Conservation (phyloP, 2,797 vertebrate species). For the Lepus townsendii region DNA sequence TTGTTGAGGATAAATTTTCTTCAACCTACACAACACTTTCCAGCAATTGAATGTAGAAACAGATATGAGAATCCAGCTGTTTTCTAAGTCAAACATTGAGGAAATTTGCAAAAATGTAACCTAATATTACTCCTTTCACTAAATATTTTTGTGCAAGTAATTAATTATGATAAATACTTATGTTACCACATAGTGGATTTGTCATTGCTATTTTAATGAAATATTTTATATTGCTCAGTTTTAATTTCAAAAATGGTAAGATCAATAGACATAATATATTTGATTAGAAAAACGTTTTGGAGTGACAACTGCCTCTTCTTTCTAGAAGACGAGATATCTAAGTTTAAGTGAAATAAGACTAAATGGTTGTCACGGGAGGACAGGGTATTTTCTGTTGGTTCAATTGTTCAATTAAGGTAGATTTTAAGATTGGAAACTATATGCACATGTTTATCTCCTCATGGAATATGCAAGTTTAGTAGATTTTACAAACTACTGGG, state of each 20-base stretch:
- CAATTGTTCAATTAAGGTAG: background rate
- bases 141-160: background rate
- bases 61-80: background rate
- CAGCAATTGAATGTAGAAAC: background rate
- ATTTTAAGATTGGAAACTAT: constrained; percentile 2
- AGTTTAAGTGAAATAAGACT: background rate
- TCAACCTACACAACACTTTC: background rate
- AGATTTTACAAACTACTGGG: background rate
- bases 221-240: background rate
- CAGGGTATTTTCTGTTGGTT: background rate
- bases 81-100: background rate
- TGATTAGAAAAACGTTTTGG: background rate
- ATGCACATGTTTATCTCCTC: background rate
- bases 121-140: background rate
- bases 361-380: background rate
- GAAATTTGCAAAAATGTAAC: constrained; percentile 13
- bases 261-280: background rate
- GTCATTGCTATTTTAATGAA: background rate
- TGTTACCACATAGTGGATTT: background rate
- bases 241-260: background rate
- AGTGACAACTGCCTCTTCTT: background rate
- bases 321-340: background rate
- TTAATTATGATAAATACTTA: constrained; percentile 6
- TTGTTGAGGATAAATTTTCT: background rate
- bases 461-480: background rate